phyloP scores from a whole-genome alignment of 2,888 invertebrate genomes.

The Scaeva pyrastri region DNA sequence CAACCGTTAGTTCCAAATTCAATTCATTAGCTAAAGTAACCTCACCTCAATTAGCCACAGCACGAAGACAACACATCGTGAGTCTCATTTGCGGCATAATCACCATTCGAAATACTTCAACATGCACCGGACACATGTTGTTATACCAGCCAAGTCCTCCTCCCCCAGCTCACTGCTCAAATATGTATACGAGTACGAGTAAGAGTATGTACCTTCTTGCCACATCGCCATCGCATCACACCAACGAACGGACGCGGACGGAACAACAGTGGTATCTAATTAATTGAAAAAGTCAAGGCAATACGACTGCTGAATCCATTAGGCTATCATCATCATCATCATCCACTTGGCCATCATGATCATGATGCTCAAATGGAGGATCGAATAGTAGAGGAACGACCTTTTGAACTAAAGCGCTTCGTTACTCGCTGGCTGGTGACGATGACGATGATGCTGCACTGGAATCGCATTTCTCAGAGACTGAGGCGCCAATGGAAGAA shows the following conservation, averaged over 20 bases:
- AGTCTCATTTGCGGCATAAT: conserved; percentile 71
- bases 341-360: conserved; percentile 58
- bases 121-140: conserved; percentile 75
- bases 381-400: conserved; percentile 64
- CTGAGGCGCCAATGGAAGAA: conserved; percentile 49
- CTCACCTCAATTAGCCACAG: conserved; percentile 72
- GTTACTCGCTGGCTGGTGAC: not conserved
- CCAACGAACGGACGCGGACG: not conserved
- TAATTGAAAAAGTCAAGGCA: conserved; percentile 75
- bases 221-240: not conserved
- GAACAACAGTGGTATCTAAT: conserved; percentile 62
- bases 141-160: conserved; percentile 46
- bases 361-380: conserved; percentile 57
- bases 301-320: conserved; percentile 67
- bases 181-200: not conserved
- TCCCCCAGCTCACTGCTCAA: not conserved
- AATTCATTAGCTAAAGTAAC: conserved; percentile 75
- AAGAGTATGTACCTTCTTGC: conserved; percentile 6
- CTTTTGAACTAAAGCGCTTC: conserved; percentile 59
- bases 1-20: conserved; percentile 64
- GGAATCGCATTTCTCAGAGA: conserved; percentile 24
- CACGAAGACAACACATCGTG: conserved; percentile 74
- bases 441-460: conserved; percentile 18
- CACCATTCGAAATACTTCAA: conserved; percentile 60
- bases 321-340: conserved; percentile 70